Conservation (phyloP, 2,888 invertebrate species). For the Ctena decussata region DNA sequence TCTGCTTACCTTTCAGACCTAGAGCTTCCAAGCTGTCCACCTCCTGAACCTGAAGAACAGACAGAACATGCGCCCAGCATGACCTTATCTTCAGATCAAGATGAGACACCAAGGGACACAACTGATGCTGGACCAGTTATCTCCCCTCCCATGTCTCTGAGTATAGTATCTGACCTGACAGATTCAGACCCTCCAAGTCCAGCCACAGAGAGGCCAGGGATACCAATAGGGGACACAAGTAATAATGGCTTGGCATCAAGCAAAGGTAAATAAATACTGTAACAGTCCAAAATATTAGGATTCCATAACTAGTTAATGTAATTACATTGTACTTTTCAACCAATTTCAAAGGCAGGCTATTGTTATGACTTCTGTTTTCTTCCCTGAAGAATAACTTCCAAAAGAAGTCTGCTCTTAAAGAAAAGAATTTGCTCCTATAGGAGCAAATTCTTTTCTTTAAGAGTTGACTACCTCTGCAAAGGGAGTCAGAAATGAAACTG, state of each 20-base stretch:
- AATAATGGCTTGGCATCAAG: not conserved
- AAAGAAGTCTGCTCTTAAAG: too few relatives aligned
- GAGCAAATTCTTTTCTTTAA: too few relatives aligned
- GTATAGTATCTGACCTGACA: slow-evolving; percentile 55
- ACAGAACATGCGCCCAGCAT: not conserved
- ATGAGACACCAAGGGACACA: slow-evolving; percentile 39
- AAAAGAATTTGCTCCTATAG: too few relatives aligned
- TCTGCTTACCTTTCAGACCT: slow-evolving; percentile 66
- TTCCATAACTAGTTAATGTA: too few relatives aligned
- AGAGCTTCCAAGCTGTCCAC: slow-evolving; percentile 69
- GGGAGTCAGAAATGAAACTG: too few relatives aligned
- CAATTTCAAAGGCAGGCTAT: too few relatives aligned
- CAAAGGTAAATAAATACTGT: not conserved
- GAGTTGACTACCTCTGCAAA: too few relatives aligned
- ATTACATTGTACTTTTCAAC: too few relatives aligned
- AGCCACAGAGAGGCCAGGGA: not conserved
- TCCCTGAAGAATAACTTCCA: too few relatives aligned
- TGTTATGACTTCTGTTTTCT: too few relatives aligned
- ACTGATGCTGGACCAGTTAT: slow-evolving; percentile 22
- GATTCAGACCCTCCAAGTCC: slow-evolving; percentile 67
- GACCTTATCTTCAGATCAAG: slow-evolving; percentile 32
- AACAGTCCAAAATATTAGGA: not conserved
- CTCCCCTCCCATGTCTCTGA: slow-evolving; percentile 49
- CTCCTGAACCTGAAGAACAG: slow-evolving; percentile 13
- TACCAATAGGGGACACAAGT: not conserved